Evolutionary conservation across 1,140 invertebrate species (phyloP), one percentile per base, ranked within the genome.

Genomic region (Philotrypesis tridentata): DNA sequence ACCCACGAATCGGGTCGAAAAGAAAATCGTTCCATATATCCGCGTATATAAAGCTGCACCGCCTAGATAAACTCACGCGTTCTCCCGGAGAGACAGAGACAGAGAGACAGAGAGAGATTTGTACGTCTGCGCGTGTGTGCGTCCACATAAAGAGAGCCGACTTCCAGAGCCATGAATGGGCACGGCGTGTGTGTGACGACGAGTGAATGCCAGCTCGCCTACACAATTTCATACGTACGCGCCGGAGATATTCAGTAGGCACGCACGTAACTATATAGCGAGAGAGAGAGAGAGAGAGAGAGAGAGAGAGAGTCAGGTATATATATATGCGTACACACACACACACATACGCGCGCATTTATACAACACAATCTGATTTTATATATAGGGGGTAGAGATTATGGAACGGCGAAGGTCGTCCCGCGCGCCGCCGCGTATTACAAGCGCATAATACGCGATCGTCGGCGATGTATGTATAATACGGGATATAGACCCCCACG

Each of bases 151-250:
- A 23, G n/a, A 60, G 14, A 37, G 33, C 43, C 43, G 43, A 48
- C 43, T 48, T 12, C 6, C 67, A 76, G 43, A 5, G 71, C 71
- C 71, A 73, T 48, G 71, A 73, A 73, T 73, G 71, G 71, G 17
- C 25, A 60, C 40, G 40, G 17, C 14, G 14, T 48, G 71, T 48
- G 71, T 14, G 27, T 23, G 43, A 65, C 14, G 55, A 23, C 27
- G 70, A 72, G 70, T 43, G 70, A 40, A 43, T 40, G 70, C 33
- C 55, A n/a, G 55, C 5, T 60, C 70, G 71, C 40, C 43, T 43
- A 43, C 37, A 27, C 68, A 21, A 21, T n/a, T 37, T 71, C 43
- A 5, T 5, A 71, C 1, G 68, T 1, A 14, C 17, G 6, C 6
- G 7, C 65, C n/a, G n/a, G n/a, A n/a, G n/a, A n/a, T n/a, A n/a